These are phyloP conservation scores for Aptenodytes forsteri DNA, from an alignment of 2,113 vertebrate genomes.

Conservation along the genomic window DNA sequence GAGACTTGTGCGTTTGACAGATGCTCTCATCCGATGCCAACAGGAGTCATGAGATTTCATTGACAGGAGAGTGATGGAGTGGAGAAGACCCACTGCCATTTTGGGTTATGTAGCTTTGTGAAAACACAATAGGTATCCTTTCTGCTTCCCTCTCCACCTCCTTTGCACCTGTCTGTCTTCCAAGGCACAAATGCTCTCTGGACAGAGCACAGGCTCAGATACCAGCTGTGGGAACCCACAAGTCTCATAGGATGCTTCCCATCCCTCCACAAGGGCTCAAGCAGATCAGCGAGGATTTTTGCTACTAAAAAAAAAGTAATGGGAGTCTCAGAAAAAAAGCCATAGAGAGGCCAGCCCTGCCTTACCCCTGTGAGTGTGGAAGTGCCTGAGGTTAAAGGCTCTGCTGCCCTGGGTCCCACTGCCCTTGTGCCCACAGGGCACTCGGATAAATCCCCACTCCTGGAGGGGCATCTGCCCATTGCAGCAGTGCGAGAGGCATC, in stretches of 20 bases:
- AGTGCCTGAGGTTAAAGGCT: not conserved
- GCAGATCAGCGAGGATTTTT: not conserved
- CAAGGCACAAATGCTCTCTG: not conserved
- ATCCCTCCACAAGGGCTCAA: not conserved
- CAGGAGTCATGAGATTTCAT: constrained; percentile 19
- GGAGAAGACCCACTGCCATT: constrained; percentile 32
- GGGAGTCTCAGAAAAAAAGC: not conserved
- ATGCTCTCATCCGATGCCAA: constrained; percentile 33
- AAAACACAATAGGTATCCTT: constrained; percentile 40
- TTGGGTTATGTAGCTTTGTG: constrained; percentile 28
- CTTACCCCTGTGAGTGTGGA: not conserved
- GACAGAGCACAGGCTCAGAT: accelerated
- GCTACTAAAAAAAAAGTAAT: not conserved
- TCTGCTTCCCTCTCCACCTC: not conserved
- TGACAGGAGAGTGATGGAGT: constrained; percentile 49
- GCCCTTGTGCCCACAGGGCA: not conserved
- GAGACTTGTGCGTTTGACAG: constrained; percentile 14
- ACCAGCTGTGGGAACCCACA: not conserved
- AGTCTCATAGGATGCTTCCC: not conserved
- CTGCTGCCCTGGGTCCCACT: not conserved
- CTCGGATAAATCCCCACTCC: accelerated
- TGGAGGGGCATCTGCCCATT: not conserved
- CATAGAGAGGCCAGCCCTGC: not conserved
- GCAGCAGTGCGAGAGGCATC: not conserved
- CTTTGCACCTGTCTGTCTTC: constrained; percentile 3